These are phyloP conservation scores for Arctocebus calabarensis DNA, from an alignment of 2,797 vertebrate species.

Conservation along the genomic window DNA sequence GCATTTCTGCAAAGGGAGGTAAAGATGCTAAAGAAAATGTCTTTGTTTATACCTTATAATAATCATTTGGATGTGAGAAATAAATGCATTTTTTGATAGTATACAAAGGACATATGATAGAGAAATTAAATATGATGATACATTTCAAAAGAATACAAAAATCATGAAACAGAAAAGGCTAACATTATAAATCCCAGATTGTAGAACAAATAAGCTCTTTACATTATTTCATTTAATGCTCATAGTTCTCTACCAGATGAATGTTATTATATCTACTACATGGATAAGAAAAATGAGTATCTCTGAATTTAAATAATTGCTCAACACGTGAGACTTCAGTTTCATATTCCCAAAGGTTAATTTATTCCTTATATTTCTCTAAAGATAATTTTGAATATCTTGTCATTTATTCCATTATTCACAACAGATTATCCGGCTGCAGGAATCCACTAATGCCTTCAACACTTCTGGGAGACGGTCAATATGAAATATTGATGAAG, in stretches of 20 bases:
- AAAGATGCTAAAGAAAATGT: background rate
- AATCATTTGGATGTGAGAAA: background rate
- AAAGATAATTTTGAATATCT: constrained; percentile 21
- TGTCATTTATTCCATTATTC: constrained; percentile 12
- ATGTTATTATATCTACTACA: background rate
- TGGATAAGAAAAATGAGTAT: background rate
- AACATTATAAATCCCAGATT: background rate
- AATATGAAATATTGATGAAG: constrained; percentile 72
- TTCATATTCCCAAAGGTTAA: constrained; percentile 1
- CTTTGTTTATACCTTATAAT: background rate
- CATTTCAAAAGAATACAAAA: constrained; percentile 24
- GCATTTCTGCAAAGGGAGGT: background rate
- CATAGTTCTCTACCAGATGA: background rate
- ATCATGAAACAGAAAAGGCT: background rate
- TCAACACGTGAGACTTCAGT: background rate
- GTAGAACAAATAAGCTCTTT: background rate
- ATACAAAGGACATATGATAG: background rate
- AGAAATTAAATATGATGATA: background rate
- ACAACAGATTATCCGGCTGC: background rate
- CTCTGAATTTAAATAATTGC: background rate
- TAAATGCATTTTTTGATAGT: constrained; percentile 2
- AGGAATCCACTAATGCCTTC: constrained; percentile 52
- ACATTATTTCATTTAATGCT: constrained; percentile 21
- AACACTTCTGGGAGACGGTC: background rate
- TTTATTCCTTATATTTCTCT: constrained; percentile 44